Evolutionary conservation across 2,113 vertebrate genomes (phyloP), one percentile per base, ranked within the genome.

Genomic region (Otolemur garnettii): DNA sequence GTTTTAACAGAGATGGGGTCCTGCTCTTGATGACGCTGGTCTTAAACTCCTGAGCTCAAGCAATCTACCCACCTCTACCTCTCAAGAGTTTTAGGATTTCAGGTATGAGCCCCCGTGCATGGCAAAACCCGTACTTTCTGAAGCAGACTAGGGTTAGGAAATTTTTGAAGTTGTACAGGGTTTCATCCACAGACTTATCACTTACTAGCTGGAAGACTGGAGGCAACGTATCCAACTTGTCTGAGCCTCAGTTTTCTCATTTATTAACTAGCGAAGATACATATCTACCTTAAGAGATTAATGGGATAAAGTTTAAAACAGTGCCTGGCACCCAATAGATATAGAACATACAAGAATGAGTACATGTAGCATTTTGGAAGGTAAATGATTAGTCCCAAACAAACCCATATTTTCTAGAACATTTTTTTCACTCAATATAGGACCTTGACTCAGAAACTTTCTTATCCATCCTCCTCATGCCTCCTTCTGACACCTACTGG

Each of bases 311-410:
- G 53, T 71, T 85, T 80, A 18, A 96, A 79, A 57, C 8, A 79
- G 50, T 81, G 11, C n/a, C 53, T 88, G 72, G 33, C 33, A 91
- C n/a, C 50, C 30, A 68, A 26, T 5, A 77, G 66, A 62, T 77
- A 33, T 2, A 95, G 28, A 4, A 78, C 14, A 66, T 22, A 85
- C 81, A 45, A 69, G 33, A 77, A 78, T 91, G 55, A 88, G 24
- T 85, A 86, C 26, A 92, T 66, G 19, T 9, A 84, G 81, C 42
- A 72, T 42, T 93, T 92, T 66, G 78, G 88, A 90, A 88, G 28
- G 28, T 62, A 92, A 96, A 94, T 33, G 85, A 72, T 91, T 88
- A 17, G 60, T 71, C 85, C 53, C 83, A 93, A 81, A 69, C 14
- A 81, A 93, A 85, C 60, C 53, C 26, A 15, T 66, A 64, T 80